Conservation (phyloP, 2,888 invertebrate species). For the Emmelina monodactyla region DNA sequence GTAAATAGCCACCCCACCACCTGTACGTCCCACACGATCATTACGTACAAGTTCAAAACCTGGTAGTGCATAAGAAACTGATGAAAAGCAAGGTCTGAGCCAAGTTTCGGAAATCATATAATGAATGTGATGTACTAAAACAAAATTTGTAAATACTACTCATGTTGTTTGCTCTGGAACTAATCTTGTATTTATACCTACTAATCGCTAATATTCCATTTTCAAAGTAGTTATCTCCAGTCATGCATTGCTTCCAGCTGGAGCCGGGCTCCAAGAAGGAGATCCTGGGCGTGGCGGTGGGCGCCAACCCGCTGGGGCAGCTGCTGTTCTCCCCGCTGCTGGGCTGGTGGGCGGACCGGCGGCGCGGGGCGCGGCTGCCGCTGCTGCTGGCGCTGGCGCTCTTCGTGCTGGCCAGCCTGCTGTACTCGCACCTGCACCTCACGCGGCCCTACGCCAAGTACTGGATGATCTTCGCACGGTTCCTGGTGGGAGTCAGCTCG, state of each 20-base stretch:
- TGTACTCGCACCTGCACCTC: slow-evolving; percentile 80
- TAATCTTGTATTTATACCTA: too few relatives aligned
- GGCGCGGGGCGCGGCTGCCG: slow-evolving; percentile 75
- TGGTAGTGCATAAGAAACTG: too few relatives aligned
- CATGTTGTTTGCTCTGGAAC: too few relatives aligned
- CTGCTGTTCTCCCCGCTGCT: slow-evolving; percentile 85
- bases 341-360: slow-evolving; percentile 84
- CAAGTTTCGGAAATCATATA: too few relatives aligned
- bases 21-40: too few relatives aligned
- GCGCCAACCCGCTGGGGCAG: slow-evolving; percentile 87
- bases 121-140: too few relatives aligned
- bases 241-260: slow-evolving; percentile 71
- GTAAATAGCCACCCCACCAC: too few relatives aligned
- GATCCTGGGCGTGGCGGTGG: slow-evolving; percentile 84
- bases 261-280: slow-evolving; percentile 82
- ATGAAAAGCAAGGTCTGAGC: too few relatives aligned
- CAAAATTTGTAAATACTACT: too few relatives aligned
- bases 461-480: slow-evolving; percentile 79
- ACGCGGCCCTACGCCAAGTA: slow-evolving; percentile 70
- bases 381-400: slow-evolving; percentile 73
- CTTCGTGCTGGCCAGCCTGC: slow-evolving; percentile 75
- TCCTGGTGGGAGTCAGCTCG: slow-evolving; percentile 84
- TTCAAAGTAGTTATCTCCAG: too few relatives aligned
- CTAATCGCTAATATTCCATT: too few relatives aligned
- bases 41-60: too few relatives aligned